Conservation (phyloP, 2,797 vertebrate genomes). For the Apogon talboti region DNA sequence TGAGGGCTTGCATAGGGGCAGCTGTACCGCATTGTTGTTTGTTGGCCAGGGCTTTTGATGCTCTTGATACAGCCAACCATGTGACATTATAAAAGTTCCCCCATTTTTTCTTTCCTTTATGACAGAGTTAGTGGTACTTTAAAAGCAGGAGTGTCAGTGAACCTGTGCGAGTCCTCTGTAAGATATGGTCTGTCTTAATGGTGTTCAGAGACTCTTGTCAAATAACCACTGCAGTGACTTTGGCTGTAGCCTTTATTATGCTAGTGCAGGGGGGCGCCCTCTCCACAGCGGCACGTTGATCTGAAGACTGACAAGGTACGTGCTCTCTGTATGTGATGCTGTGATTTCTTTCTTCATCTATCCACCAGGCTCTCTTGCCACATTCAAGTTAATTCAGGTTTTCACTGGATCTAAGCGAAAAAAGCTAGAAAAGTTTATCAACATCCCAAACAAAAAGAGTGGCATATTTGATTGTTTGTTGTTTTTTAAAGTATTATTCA, state of each 20-base stretch:
- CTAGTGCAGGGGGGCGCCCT: slow-evolving; percentile 91
- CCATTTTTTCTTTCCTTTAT: background rate
- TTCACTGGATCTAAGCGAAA: background rate
- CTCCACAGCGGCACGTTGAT: slow-evolving; percentile 97
- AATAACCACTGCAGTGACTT: slow-evolving; percentile 90
- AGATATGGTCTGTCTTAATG: slow-evolving; percentile 85
- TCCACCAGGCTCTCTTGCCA: slow-evolving; percentile 1
- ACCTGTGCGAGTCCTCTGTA: slow-evolving; percentile 96
- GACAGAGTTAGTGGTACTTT: slow-evolving; percentile 19
- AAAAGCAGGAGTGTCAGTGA: slow-evolving; percentile 90
- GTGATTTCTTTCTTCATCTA: slow-evolving; percentile 35
- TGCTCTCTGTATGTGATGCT: slow-evolving; percentile 73
- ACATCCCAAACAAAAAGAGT: background rate
- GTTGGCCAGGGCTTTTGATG: slow-evolving; percentile 15
- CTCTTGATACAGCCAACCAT: slow-evolving; percentile 22
- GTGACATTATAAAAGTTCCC: background rate
- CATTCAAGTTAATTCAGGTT: slow-evolving; percentile 8
- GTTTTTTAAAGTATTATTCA: background rate
- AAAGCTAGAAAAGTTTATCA: background rate
- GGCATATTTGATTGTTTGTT: background rate
- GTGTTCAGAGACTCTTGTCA: slow-evolving; percentile 81
- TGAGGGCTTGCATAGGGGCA: slow-evolving; percentile 99
- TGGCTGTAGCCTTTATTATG: slow-evolving; percentile 90
- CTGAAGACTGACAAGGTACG: slow-evolving; percentile 98
- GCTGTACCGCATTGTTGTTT: slow-evolving; percentile 83